Evolutionary conservation across 2,797 vertebrate genomes (phyloP), one percentile per base, ranked within the genome.

Genomic region (Alosa sapidissima): DNA sequence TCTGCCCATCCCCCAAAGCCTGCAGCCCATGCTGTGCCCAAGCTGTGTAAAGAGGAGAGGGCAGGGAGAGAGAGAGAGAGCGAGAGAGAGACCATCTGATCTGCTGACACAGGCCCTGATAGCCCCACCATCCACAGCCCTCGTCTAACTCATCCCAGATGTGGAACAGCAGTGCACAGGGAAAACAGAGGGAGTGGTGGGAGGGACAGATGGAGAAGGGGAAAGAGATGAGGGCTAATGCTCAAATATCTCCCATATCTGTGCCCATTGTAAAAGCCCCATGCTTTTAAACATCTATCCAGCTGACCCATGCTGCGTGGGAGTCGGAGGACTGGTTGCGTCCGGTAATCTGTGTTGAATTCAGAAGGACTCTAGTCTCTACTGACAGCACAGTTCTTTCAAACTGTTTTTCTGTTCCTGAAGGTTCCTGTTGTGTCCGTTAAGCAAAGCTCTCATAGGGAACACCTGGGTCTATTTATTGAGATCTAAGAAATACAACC

Each of bases 61-160:
- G 21, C 58, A 75, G 68, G 14, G 49, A 81, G 60, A 82, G 75
- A 82, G 82, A 86, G 84, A 62, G 78, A 21, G 85, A 82, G 14
- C 5, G 68, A 45, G 33, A 33, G 13, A 72, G 65, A 72, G 65
- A 72, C 1, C 33, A 82, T 55, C 86, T 88, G 83, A 84, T 87
- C 83, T 87, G 24, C 68, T 8, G 19, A 82, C 83, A 87, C 82
- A 86, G 87, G 88, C 85, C 84, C 84, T 14, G 62, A 68, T 68
- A 68, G 62, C 62, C 11, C 62, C 24, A 36, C 62, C 62, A 33
- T 65, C 60, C n/a, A 28, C 60, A 65, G 60, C 60, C 1, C 62
- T 36, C 5, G n/a, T 24, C 7, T 72, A 72, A 72, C 28, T 72
- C 65, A 72, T 33, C 10, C 33, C 65, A 72, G 65, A 68, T 68